These are phyloP conservation scores for Oxyteleia sp. DNA, from an alignment of 2,888 invertebrate species.

Conservation along the genomic window DNA sequence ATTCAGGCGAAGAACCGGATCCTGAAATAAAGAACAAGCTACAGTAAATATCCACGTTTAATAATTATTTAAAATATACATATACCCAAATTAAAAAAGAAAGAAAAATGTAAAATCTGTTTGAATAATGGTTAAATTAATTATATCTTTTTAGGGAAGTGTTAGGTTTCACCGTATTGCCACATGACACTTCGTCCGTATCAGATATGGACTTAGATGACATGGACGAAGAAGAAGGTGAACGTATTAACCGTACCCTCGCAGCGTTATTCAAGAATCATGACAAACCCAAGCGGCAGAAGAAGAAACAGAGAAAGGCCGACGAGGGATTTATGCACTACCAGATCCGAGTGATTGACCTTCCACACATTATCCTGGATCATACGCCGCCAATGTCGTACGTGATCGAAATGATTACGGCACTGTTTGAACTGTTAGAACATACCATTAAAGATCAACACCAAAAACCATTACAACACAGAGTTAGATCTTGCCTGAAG, in stretches of 20 bases:
- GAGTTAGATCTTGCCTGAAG: slow-evolving; percentile 90
- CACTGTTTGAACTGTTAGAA: slow-evolving; percentile 91
- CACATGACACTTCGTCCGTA: no score
- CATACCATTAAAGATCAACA: slow-evolving; percentile 91
- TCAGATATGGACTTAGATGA: slow-evolving; percentile 92
- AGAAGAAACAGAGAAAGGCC: slow-evolving; percentile 89
- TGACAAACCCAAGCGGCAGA: slow-evolving; percentile 81
- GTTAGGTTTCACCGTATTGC: slow-evolving; percentile 89
- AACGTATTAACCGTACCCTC: slow-evolving; percentile 91
- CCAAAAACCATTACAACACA: slow-evolving; percentile 90
- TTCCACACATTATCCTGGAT: slow-evolving; percentile 92
- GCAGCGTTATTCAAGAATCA: slow-evolving; percentile 91
- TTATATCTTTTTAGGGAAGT: slow-evolving; percentile 89
- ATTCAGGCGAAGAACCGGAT: slow-evolving; percentile 88
- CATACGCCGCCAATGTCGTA: slow-evolving; percentile 91
- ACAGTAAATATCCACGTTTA: slow-evolving; percentile 85
- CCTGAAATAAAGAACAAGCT: slow-evolving; percentile 91
- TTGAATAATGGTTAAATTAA: background rate
- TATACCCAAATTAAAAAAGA: background rate
- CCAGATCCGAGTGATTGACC: slow-evolving; percentile 92
- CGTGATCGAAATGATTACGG: slow-evolving; percentile 91
- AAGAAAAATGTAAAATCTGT: no score
- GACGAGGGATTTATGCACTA: slow-evolving; percentile 92
- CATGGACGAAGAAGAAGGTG: slow-evolving; percentile 93
- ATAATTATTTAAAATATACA: slow-evolving; percentile 2